These are phyloP conservation scores for Chiroxiphia lanceolata DNA, from an alignment of 2,797 vertebrate species.

Conservation along the genomic window DNA sequence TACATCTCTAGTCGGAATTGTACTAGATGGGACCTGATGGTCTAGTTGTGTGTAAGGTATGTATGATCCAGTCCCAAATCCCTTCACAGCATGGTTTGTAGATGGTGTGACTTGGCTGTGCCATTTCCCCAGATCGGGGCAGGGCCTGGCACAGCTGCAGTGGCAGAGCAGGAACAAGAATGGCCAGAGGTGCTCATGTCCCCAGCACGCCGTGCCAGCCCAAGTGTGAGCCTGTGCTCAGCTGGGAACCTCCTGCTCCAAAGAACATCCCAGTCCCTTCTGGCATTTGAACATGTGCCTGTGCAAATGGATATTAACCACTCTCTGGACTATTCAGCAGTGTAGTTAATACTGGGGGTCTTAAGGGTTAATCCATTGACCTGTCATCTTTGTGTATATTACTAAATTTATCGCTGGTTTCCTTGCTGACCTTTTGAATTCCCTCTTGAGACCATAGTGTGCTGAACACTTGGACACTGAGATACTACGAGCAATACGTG, in stretches of 20 bases:
- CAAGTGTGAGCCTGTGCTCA: neutral
- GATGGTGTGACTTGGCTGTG: neutral
- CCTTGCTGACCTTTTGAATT: conserved; percentile 20
- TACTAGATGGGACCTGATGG: neutral
- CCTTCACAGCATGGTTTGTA: neutral
- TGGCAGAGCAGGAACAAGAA: neutral
- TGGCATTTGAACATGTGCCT: fast-evolving
- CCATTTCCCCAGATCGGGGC: neutral
- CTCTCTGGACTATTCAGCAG: neutral
- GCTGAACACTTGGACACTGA: neutral
- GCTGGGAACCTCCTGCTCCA: neutral
- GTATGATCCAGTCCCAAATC: neutral
- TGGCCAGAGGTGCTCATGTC: neutral
- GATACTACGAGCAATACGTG: neutral
- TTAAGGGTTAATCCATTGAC: conserved; percentile 29
- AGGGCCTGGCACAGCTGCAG: fast-evolving
- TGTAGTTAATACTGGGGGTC: neutral
- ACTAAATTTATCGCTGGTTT: conserved; percentile 20
- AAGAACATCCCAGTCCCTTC: neutral
- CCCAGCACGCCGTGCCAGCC: fast-evolving
- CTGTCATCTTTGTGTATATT: neutral
- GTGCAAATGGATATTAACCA: neutral
- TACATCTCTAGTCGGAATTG: neutral
- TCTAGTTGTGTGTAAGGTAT: neutral
- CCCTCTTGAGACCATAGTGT: neutral